Conservation (phyloP, 2,888 invertebrate genomes). For the Lobophora halterata region DNA sequence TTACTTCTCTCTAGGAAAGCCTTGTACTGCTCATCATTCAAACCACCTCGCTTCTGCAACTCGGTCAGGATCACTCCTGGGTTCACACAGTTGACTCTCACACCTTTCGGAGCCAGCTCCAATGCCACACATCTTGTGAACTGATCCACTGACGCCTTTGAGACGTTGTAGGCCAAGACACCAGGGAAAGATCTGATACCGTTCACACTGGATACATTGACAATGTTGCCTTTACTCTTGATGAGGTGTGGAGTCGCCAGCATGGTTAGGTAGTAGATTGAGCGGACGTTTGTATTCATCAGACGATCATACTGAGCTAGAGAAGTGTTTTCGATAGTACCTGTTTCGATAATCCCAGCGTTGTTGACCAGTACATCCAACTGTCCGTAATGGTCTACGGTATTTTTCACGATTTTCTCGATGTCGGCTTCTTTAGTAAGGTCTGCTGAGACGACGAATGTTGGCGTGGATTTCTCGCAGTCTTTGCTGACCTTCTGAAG, state of each 20-base stretch:
- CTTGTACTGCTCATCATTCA: constrained; percentile 89
- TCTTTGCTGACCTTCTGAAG: constrained; percentile 71
- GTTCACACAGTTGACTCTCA: constrained; percentile 95
- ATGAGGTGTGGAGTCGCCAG: constrained; percentile 92
- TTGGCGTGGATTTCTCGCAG: constrained; percentile 62
- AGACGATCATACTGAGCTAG: constrained; percentile 93
- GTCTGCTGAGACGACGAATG: constrained; percentile 85
- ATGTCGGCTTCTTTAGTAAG: constrained; percentile 87
- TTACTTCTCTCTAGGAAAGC: constrained; percentile 92
- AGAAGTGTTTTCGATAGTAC: constrained; percentile 91
- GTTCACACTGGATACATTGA: constrained; percentile 97
- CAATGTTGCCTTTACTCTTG: constrained; percentile 92
- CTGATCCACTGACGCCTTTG: constrained; percentile 97
- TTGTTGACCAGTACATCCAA: constrained; percentile 94
- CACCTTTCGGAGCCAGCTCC: constrained; percentile 90
- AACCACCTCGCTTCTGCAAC: constrained; percentile 92
- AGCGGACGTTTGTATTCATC: constrained; percentile 94
- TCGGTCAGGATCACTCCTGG: constrained; percentile 96
- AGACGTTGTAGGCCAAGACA: constrained; percentile 94
- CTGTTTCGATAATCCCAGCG: constrained; percentile 91
- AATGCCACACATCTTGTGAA: constrained; percentile 95
- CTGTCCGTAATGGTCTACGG: constrained; percentile 87
- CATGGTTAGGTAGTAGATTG: constrained; percentile 91
- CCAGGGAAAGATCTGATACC: constrained; percentile 95
- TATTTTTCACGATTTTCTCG: constrained; percentile 85